Base-by-base conservation (phyloP, 30 jellyfish, hydroid and myxozoan species). In the Aurelia aurita complex sp. Pacific region DNA sequence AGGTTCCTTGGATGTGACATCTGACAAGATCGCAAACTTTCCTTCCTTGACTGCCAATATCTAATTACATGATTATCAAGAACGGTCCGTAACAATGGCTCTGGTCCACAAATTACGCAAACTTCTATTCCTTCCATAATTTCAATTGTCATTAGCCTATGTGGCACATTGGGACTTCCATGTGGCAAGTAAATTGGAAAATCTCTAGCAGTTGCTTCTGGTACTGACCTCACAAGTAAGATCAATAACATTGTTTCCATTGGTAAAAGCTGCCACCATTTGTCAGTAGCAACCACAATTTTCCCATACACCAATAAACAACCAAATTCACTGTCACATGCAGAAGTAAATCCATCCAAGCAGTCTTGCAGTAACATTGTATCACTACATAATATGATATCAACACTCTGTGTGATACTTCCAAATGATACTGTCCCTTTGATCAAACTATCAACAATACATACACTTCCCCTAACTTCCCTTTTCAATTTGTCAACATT, bases 81-180 rank as follows among this genome's bases (percentile, higher is more conserved):
- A 7, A 94, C 88, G 14, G 70, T 88, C 67, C 87, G 97, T 46
- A 95, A 86, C 38, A 91, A 50, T 10, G 99, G 99, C 62, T 85
- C 93, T 10, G 98, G 96, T 18, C 99, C 98, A 80, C 99, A 95
- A 32, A 95, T 79, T 10, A 85, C 85, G 52, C 96, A 85, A 50
- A 95, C 94, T 62, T 95, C 92, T 18, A 90, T 80, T 51, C 88
- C 85, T 68, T 95, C 98, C 12, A 83, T 38, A n/a, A 90, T 64
- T 67, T 90, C 97, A 75, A 90, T 64, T 1, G 96, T 86, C 74
- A 95, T 40, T n/a, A 95, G 59, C 70, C 99, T 70, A 72, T 95
- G 99, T 5, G 99, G 99, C 1, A 95, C 89, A 32, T 72, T 87
- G 14, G 99, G 99, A 63, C 99, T 95, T 38, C 96, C 97, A 40